Conservation (phyloP, 2,797 vertebrate genomes). For the Carapus acus region DNA sequence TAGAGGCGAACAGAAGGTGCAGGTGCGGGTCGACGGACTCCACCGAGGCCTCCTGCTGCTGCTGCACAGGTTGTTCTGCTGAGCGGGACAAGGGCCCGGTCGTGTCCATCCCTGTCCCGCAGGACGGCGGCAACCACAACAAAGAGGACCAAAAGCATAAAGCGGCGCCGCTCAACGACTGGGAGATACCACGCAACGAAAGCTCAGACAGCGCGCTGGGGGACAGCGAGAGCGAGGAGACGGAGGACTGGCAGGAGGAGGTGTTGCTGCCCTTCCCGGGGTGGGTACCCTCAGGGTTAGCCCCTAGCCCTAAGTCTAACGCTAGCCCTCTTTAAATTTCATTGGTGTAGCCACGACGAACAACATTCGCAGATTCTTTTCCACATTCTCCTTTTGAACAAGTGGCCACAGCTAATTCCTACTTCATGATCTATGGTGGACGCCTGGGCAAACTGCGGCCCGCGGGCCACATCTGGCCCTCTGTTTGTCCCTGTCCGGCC, state of each 20-base stretch:
- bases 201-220: constrained; percentile 98
- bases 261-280: constrained; percentile 90
- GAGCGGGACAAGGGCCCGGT: constrained; percentile 82
- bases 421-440: too few relatives aligned
- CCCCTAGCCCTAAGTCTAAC: too few relatives aligned
- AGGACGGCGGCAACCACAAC: constrained; percentile 64
- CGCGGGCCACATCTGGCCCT: too few relatives aligned
- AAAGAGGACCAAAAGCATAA: constrained; percentile 75
- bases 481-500: too few relatives aligned
- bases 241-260: constrained; percentile 94
- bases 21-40: constrained; percentile 75
- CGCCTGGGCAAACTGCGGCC: too few relatives aligned
- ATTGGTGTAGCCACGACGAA: too few relatives aligned
- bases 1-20: constrained; percentile 57
- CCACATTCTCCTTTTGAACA: too few relatives aligned
- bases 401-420: too few relatives aligned
- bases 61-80: constrained; percentile 78
- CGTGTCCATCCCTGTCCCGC: constrained; percentile 74
- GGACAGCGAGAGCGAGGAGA: constrained; percentile 98
- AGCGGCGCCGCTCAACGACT: constrained; percentile 73
- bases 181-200: constrained; percentile 99
- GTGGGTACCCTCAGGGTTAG: too few relatives aligned
- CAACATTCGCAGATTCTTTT: too few relatives aligned
- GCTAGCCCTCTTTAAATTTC: too few relatives aligned
- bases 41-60: constrained; percentile 69